These are phyloP conservation scores for Trogon surrucura DNA, from an alignment of 2,113 vertebrate species.

Conservation along the genomic window DNA sequence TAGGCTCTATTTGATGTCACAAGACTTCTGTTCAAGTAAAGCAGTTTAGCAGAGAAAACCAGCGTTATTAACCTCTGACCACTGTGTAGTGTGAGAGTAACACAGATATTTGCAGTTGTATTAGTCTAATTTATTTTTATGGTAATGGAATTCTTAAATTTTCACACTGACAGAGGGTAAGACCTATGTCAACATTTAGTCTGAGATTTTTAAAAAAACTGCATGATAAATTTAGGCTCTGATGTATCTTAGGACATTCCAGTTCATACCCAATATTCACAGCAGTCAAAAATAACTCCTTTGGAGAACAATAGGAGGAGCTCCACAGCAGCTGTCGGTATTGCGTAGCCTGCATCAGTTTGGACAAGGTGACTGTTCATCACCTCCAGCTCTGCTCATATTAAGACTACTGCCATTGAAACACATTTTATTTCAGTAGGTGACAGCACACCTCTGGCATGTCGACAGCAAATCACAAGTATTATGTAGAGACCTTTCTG, in stretches of 20 bases:
- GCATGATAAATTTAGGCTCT: neutral
- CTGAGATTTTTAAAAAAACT: neutral
- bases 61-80: constrained; percentile 25
- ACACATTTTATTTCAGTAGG: neutral
- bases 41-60: constrained; percentile 1
- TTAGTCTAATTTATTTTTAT: constrained; percentile 12
- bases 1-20: neutral
- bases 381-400: neutral
- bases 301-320: neutral
- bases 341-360: neutral
- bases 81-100: neutral
- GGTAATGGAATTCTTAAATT: constrained; percentile 32
- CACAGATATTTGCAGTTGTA: neutral
- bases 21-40: neutral
- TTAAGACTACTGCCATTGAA: neutral
- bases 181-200: neutral
- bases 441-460: neutral
- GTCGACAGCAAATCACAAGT: neutral
- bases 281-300: neutral
- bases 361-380: constrained; percentile 2
- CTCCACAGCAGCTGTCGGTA: neutral
- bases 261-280: neutral
- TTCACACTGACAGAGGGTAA: neutral
- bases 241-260: neutral
- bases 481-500: neutral